Percentiles rank a stretch among this genome's conserved stretches.
These are phyloP conservation scores for Mimas tiliae DNA, from an alignment of 2,888 invertebrate species.

Conservation along the genomic window DNA sequence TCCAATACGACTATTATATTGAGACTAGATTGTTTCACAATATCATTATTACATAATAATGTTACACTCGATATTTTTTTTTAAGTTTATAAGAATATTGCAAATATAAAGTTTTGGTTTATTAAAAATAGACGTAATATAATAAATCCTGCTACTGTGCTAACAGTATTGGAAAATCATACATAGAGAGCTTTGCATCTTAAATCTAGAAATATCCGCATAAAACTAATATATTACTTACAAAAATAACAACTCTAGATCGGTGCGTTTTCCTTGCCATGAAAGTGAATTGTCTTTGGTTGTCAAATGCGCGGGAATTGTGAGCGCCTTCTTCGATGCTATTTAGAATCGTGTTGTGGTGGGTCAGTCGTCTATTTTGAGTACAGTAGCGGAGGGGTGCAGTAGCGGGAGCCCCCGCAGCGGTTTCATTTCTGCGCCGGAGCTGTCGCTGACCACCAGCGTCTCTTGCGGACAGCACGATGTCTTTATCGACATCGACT, in stretches of 20 bases:
- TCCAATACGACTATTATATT: constrained; percentile 27
- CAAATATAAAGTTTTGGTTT: neutral
- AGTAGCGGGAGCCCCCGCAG: constrained; percentile 47
- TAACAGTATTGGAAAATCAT: neutral
- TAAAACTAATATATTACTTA: constrained; percentile 13
- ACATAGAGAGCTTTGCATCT: constrained; percentile 12
- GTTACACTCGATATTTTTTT: neutral
- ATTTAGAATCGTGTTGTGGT: constrained; percentile 13
- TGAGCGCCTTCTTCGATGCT: neutral
- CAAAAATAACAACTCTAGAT: constrained; percentile 9
- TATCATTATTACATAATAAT: neutral
- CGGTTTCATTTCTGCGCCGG: constrained; percentile 68
- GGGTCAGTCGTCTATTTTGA: constrained; percentile 51
- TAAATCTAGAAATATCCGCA: neutral
- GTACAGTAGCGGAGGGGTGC: constrained; percentile 37
- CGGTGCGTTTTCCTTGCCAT: constrained; percentile 16
- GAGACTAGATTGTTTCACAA: constrained; percentile 34
- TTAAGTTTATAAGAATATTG: neutral
- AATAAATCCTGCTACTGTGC: no score
- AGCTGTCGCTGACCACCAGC: constrained; percentile 67
- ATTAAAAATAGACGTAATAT: no score
- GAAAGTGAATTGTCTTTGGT: constrained; percentile 7
- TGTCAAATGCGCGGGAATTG: neutral
- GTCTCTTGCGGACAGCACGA: constrained; percentile 77
- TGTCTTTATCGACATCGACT: constrained; percentile 76